Conservation (phyloP, 2,888 invertebrate genomes). For the Morpho achilles region DNA sequence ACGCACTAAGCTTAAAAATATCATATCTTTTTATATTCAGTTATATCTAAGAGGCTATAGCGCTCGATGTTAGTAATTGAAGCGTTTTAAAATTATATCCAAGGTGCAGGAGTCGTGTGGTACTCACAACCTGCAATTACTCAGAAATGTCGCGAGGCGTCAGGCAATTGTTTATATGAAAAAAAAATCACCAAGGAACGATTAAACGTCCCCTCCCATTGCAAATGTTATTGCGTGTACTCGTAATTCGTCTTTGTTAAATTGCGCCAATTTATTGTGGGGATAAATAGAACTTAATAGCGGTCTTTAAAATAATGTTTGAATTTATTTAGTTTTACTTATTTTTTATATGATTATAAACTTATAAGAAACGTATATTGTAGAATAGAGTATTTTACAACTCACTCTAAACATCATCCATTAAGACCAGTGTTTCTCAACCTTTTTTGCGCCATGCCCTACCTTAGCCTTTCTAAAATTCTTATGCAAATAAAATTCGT, state of each 20-base stretch:
- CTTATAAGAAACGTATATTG: no score
- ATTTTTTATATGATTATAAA: no score
- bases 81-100: constrained; percentile 23
- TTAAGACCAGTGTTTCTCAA: no score
- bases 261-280: constrained; percentile 5
- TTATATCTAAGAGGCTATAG: constrained; percentile 14
- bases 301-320: no score
- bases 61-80: constrained; percentile 21
- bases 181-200: constrained; percentile 15
- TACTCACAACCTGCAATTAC: constrained; percentile 45
- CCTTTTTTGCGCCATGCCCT: no score
- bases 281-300: no score
- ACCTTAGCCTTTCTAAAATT: no score
- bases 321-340: no score
- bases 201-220: constrained; percentile 26
- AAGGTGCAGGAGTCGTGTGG: constrained; percentile 41
- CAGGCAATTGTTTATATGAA: constrained; percentile 36
- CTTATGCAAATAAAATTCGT: no score
- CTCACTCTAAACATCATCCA: no score
- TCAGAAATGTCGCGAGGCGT: constrained; percentile 58
- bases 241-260: constrained; percentile 17
- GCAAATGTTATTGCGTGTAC: constrained; percentile 24
- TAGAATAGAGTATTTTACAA: no score
- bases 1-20: no score
- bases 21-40: background rate